These are phyloP conservation scores for Mormyrus hasselquistii DNA, from an alignment of 2,797 vertebrate genomes.

Conservation along the genomic window DNA sequence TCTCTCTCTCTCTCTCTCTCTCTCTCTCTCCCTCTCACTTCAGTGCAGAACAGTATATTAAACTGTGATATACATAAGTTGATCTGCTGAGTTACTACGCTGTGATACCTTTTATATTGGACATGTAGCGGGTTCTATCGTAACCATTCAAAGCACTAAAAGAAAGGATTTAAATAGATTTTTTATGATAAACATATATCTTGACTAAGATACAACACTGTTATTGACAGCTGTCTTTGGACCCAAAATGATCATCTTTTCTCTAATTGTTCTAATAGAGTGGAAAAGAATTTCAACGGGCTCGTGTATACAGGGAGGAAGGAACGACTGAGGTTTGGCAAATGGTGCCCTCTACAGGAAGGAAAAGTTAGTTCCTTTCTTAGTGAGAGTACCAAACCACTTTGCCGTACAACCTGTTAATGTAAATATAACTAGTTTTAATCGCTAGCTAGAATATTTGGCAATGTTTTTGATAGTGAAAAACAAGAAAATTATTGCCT, in stretches of 20 bases:
- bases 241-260: background rate
- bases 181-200: background rate
- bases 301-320: background rate
- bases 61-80: background rate
- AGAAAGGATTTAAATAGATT: background rate
- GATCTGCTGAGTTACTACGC: background rate
- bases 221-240: background rate
- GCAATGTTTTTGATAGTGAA: background rate
- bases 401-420: background rate
- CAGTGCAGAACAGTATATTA: slow-evolving; percentile 3
- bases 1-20: background rate
- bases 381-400: background rate
- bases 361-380: background rate
- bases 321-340: background rate
- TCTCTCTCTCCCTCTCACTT: background rate
- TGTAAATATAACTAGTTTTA: background rate
- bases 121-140: background rate
- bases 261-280: background rate
- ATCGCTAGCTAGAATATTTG: background rate
- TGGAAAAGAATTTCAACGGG: background rate
- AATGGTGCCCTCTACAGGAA: slow-evolving; percentile 14
- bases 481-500: background rate
- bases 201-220: background rate
- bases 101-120: background rate
- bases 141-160: background rate